phyloP scores from a whole-genome alignment of 2,113 vertebrate species.

The Xiphophorus hellerii region DNA sequence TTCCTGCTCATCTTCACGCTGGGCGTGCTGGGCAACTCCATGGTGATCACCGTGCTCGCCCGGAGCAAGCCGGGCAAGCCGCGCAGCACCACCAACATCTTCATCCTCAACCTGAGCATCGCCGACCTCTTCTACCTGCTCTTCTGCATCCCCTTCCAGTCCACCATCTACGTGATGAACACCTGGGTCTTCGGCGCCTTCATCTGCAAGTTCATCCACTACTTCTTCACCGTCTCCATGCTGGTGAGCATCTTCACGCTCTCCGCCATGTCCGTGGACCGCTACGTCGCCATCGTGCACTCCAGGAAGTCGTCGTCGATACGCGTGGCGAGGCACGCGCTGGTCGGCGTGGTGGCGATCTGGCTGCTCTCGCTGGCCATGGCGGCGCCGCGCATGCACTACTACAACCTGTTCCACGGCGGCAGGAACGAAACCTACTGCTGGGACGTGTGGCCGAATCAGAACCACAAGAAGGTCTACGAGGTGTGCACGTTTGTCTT shows the following conservation, averaged over 20 bases:
- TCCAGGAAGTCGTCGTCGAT: constrained; percentile 90
- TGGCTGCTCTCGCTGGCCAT: constrained; percentile 91
- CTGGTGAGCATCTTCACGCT: constrained; percentile 97
- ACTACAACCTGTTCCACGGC: constrained; percentile 86
- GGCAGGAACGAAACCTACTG: constrained; percentile 89
- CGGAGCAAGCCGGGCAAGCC: constrained; percentile 88
- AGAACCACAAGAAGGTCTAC: constrained; percentile 87
- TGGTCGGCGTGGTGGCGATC: constrained; percentile 88
- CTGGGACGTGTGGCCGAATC: constrained; percentile 92
- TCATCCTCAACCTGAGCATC: constrained; percentile 95
- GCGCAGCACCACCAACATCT: constrained; percentile 94
- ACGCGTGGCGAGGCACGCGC: constrained; percentile 85
- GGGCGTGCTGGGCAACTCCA: constrained; percentile 92
- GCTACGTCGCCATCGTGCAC: constrained; percentile 96
- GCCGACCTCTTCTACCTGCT: constrained; percentile 96
- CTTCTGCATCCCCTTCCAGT: constrained; percentile 96
- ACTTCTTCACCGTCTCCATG: constrained; percentile 97
- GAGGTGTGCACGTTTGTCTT: constrained; percentile 93
- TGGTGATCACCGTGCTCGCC: constrained; percentile 94
- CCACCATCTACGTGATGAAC: constrained; percentile 91
- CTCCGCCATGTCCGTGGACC: constrained; percentile 96
- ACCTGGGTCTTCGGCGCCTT: constrained; percentile 94
- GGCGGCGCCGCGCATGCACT: constrained; percentile 91
- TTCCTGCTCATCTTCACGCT: constrained; percentile 91
- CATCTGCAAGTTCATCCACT: constrained; percentile 95